phyloP scores from a whole-genome alignment of 2,888 invertebrate genomes.

The Drosophila limbata region DNA sequence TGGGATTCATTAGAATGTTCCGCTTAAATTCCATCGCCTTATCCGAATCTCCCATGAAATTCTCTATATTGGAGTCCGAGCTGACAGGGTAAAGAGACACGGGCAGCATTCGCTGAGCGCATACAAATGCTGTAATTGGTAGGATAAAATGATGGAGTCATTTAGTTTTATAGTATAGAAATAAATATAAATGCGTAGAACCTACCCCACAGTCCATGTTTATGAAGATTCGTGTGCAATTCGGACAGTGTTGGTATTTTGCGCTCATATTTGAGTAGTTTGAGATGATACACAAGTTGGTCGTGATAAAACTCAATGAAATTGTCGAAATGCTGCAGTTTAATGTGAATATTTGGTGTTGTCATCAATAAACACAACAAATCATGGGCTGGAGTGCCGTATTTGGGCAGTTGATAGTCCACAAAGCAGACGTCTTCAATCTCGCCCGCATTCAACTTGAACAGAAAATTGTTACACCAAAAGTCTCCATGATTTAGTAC shows the following conservation, averaged over 20 bases:
- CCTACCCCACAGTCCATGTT: constrained; percentile 77
- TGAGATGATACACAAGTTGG: constrained; percentile 71
- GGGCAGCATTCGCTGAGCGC: constrained; percentile 69
- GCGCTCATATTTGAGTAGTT: constrained; percentile 71
- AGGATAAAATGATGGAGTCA: constrained; percentile 19
- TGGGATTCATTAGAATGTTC: constrained; percentile 70
- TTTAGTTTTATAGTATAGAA: constrained; percentile 3
- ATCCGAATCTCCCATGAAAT: constrained; percentile 67
- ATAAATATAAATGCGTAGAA: not conserved
- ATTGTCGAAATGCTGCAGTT: constrained; percentile 79
- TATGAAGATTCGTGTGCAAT: constrained; percentile 73
- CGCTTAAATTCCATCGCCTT: constrained; percentile 69
- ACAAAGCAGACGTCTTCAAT: constrained; percentile 80
- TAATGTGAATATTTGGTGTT: constrained; percentile 76
- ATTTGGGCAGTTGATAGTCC: constrained; percentile 82
- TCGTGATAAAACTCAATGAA: constrained; percentile 82
- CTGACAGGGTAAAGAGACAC: constrained; percentile 72
- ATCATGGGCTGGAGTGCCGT: constrained; percentile 81
- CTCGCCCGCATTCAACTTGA: constrained; percentile 63
- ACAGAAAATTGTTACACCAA: constrained; percentile 84
- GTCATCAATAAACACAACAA: constrained; percentile 79
- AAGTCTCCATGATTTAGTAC: constrained; percentile 82
- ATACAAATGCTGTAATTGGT: constrained; percentile 61
- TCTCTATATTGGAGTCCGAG: constrained; percentile 70
- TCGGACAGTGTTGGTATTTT: constrained; percentile 75